Conservation (phyloP, 2,797 vertebrate genomes). For the Botia almorhae region DNA sequence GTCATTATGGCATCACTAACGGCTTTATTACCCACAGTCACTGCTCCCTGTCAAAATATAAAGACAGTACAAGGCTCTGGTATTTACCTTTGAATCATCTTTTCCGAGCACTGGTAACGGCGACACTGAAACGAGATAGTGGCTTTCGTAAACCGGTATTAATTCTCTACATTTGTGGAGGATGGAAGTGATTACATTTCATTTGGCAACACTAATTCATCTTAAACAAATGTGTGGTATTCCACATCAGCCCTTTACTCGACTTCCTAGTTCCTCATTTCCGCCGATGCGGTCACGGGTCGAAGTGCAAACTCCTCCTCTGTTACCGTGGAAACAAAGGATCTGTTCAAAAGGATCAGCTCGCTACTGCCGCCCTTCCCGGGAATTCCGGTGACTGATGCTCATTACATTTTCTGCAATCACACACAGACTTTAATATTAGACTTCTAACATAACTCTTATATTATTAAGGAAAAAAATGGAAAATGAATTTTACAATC, state of each 20-base stretch:
- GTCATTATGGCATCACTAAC: background rate
- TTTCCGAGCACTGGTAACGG: conserved; percentile 32
- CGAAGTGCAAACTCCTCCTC: conserved; percentile 60
- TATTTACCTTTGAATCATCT: conserved; percentile 71
- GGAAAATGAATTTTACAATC: too few species aligned
- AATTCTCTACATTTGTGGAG: conserved; percentile 2
- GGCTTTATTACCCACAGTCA: conserved; percentile 8
- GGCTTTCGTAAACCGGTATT: background rate
- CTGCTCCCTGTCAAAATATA: conserved; percentile 55
- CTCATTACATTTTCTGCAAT: background rate
- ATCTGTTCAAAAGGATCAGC: conserved; percentile 1
- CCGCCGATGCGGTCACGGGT: conserved; percentile 58
- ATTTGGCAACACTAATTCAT: conserved; percentile 38
- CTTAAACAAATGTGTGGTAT: conserved; percentile 41
- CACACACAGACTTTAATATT: background rate
- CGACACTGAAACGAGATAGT: background rate
- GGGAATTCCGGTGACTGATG: conserved; percentile 1
- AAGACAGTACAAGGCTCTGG: conserved; percentile 15
- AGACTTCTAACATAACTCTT: too few species aligned
- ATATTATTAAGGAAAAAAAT: too few species aligned
- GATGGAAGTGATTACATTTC: conserved; percentile 39
- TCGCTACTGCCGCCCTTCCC: conserved; percentile 13
- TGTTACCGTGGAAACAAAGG: conserved; percentile 60
- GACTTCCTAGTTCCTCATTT: conserved; percentile 64
- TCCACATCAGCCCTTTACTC: conserved; percentile 33